Evolutionary conservation across 2,113 vertebrate genomes (phyloP).

Genomic region (Phalacrocorax brasilianus): DNA sequence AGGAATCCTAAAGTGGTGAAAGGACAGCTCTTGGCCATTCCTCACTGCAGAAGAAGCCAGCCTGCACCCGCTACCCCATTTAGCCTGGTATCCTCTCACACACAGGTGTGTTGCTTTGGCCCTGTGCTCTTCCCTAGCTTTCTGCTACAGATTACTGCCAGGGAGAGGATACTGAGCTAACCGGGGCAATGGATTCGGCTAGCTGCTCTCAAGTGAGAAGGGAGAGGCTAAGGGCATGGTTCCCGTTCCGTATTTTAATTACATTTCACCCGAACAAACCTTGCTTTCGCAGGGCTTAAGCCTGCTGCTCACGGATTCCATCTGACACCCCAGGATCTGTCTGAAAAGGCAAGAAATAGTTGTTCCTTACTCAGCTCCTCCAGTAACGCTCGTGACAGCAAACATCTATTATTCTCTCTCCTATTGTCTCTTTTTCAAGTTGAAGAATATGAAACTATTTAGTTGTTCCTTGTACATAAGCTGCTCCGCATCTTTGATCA

Average conservation of each 20-base stretch:
- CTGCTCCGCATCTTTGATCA: background rate
- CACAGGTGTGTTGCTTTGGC: background rate
- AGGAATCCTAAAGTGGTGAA: background rate
- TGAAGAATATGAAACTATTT: background rate
- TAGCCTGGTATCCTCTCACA: background rate
- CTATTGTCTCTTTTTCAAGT: background rate
- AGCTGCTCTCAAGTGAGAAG: background rate
- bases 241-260: background rate
- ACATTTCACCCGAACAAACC: background rate
- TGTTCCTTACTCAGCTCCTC: background rate
- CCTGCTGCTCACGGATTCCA: background rate
- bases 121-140: background rate
- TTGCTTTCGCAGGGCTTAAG: background rate
- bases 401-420: background rate
- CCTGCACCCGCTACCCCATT: fast-evolving
- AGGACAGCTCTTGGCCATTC: background rate
- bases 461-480: background rate
- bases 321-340: background rate
- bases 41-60: background rate
- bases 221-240: background rate
- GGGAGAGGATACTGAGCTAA: fast-evolving
- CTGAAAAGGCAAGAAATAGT: background rate
- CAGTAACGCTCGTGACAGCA: background rate
- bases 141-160: background rate
- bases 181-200: fast-evolving